These are phyloP conservation scores for Dexiosoma caninum DNA, from an alignment of 2,888 invertebrate species.

Conservation along the genomic window DNA sequence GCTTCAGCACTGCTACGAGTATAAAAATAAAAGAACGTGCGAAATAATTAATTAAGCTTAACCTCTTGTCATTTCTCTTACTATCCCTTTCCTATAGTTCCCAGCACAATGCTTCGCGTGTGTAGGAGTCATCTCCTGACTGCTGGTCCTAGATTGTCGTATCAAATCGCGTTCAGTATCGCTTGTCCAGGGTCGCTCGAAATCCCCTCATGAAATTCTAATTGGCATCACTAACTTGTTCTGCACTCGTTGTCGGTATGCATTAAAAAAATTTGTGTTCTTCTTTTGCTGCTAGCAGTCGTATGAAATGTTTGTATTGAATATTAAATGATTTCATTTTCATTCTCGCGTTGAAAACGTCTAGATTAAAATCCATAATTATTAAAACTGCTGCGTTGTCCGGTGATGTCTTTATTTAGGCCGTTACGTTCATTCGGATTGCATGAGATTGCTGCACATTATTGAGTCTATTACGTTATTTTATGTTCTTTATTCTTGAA, in stretches of 20 bases:
- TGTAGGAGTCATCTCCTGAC: too few species aligned
- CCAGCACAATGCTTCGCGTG: too few species aligned
- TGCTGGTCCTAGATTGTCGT: too few species aligned
- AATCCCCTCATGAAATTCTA: not conserved
- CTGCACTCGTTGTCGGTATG: not conserved
- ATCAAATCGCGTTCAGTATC: not conserved
- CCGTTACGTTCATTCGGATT: constrained; percentile 19
- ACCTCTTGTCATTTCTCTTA: too few species aligned
- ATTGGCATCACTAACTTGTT: not conserved
- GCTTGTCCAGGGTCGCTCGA: not conserved
- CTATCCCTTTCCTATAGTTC: too few species aligned
- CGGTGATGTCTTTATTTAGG: constrained; percentile 60
- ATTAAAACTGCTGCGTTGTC: constrained; percentile 53
- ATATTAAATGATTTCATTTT: constrained; percentile 62
- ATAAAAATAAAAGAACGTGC: too few species aligned
- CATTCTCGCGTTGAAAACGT: constrained; percentile 57
- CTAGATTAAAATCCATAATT: constrained; percentile 62
- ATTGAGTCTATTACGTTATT: constrained; percentile 50
- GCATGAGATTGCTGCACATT: not conserved
- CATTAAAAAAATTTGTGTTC: not conserved
- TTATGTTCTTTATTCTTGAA: constrained; percentile 6
- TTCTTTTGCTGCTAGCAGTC: not conserved
- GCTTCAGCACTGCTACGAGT: too few species aligned
- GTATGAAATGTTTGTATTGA: constrained; percentile 62
- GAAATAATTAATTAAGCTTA: too few species aligned